Conservation (phyloP, 1,140 invertebrate genomes). For the Temnothorax longispinosus region DNA sequence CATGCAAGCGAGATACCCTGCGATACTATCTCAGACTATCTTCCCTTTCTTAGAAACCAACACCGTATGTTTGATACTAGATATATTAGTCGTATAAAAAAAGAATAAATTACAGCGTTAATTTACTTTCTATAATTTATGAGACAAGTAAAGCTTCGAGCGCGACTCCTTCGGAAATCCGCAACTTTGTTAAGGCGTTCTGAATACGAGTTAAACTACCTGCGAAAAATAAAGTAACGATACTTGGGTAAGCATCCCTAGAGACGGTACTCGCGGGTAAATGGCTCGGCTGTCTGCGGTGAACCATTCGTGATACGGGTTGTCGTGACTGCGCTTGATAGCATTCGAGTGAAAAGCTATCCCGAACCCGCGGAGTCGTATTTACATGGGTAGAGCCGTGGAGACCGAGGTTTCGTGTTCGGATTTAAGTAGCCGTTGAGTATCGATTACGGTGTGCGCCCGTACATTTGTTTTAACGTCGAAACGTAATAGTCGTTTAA, state of each 20-base stretch:
- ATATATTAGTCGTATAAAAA: background rate
- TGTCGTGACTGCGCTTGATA: constrained; percentile 67
- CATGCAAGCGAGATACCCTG: constrained; percentile 1
- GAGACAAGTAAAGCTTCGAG: background rate
- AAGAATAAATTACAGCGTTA: too few species aligned
- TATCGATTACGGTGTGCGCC: constrained; percentile 48
- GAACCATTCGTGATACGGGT: constrained; percentile 68
- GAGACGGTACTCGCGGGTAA: constrained; percentile 53
- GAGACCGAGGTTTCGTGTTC: constrained; percentile 49
- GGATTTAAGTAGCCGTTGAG: constrained; percentile 60
- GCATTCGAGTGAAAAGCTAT: constrained; percentile 68
- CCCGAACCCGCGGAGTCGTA: constrained; percentile 61
- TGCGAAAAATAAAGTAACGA: constrained; percentile 36
- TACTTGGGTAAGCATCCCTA: constrained; percentile 39
- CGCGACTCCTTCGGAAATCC: background rate
- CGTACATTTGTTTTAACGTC: constrained; percentile 55
- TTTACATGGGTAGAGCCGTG: constrained; percentile 39
- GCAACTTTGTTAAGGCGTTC: constrained; percentile 1
- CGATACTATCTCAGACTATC: background rate
- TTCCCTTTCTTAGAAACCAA: background rate
- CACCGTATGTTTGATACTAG: too few species aligned
- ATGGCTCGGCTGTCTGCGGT: constrained; percentile 67
- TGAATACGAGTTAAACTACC: background rate
- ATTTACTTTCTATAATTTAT: background rate
- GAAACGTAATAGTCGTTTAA: constrained; percentile 52